Evolutionary conservation across 2,113 vertebrate genomes (phyloP).

Genomic region (Meleagris gallopavo): DNA sequence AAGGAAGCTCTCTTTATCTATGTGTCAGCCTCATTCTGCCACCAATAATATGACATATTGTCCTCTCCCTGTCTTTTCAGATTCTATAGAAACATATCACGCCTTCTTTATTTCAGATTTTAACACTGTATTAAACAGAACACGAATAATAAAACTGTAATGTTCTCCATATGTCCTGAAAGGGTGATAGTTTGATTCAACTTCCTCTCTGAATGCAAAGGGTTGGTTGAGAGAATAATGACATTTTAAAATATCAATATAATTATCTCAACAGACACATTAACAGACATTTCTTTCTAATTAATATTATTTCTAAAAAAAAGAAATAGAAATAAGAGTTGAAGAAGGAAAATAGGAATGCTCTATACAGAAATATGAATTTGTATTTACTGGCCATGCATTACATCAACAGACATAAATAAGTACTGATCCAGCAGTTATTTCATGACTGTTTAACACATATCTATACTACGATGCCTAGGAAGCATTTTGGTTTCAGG

Average conservation of each 20-base stretch:
- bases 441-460: slow-evolving; percentile 36
- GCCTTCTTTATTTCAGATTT: neutral
- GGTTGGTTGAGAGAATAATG: neutral
- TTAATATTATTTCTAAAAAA: neutral
- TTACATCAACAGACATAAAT: neutral
- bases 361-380: neutral
- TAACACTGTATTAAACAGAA: neutral
- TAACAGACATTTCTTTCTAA: neutral
- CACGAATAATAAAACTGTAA: neutral
- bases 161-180: neutral
- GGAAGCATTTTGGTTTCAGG: slow-evolving; percentile 41
- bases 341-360: neutral
- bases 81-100: neutral
- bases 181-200: neutral
- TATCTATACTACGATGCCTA: slow-evolving; percentile 19
- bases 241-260: neutral
- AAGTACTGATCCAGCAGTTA: slow-evolving; percentile 17
- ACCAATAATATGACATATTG: neutral
- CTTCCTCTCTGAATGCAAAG: neutral
- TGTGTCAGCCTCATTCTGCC: neutral
- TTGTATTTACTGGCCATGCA: neutral
- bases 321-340: neutral
- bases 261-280: neutral
- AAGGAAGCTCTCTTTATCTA: neutral
- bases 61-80: neutral